Evolutionary conservation across 2,113 vertebrate genomes (phyloP), one percentile per base, ranked within the genome.

Genomic region (Anguilla rostrata): DNA sequence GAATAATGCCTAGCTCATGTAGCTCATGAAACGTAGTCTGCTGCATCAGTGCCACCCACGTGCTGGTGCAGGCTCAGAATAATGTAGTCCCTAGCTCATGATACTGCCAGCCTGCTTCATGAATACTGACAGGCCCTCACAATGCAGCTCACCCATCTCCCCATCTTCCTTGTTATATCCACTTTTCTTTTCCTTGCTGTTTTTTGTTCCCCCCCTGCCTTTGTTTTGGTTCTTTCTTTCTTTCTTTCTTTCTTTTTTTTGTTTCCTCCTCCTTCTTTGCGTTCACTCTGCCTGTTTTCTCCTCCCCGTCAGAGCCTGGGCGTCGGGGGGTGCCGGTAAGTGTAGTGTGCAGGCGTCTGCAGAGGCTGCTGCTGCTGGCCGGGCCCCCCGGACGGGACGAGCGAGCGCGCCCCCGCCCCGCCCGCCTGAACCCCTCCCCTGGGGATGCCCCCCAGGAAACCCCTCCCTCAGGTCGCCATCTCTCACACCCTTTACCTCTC

Each of bases 341-440:
- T 96, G 96, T 99, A 97, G 97, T 99, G 93, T 98, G 98, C 96
- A 99, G 97, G 94, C 97, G 98, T 91, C 96, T 99, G 89, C 97
- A 98, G 92, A 97, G 97, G 83, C 96, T 99, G 92, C 98, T 99
- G 89, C 97, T 96, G 92, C 96, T 97, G 96, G 96, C 97, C 81
- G 97, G 98, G 92, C 97, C 97, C 91, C 98, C 97, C 88, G 96
- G 96, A 96, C 96, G 95, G 95, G 97, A 96, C 91, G 97, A 95
- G 92, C 95, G 88, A 7, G 90, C 93, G 89, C 85, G 95, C 20
- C 29, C 93, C 83, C 95, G 94, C 92, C 92, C 96, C 26, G 91
- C 93, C 87, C 89, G 94, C 87, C 14, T 92, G 92, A 96, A 94
- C 92, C 87, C 93, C 92, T 90, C 94, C 89, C 93, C 86, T 57